Conservation (phyloP, 2,797 vertebrate genomes). For the Ambastaia sidthimunki region DNA sequence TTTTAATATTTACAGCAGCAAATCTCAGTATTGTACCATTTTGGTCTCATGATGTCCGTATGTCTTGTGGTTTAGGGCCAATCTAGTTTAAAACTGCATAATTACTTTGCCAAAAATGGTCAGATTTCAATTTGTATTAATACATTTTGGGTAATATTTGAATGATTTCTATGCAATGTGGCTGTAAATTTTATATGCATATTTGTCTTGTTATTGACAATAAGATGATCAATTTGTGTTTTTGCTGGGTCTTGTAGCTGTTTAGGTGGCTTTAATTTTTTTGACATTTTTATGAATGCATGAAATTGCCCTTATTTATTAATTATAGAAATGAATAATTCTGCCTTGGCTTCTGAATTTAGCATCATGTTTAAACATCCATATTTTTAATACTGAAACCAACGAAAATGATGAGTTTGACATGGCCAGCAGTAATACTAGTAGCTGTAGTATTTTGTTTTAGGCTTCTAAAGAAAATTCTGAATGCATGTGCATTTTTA, state of each 20-base stretch:
- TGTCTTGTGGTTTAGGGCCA: not conserved
- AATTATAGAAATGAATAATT: slow-evolving; percentile 60
- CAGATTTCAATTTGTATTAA: not conserved
- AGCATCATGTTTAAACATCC: slow-evolving; percentile 33
- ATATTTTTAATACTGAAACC: not conserved
- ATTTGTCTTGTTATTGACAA: slow-evolving; percentile 21
- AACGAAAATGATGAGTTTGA: slow-evolving; percentile 14
- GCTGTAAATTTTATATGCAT: slow-evolving; percentile 49
- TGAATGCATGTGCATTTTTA: slow-evolving; percentile 21
- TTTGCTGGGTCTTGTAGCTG: slow-evolving; percentile 56
- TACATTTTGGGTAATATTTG: slow-evolving; percentile 10
- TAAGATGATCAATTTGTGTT: slow-evolving; percentile 32
- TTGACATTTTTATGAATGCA: slow-evolving; percentile 52
- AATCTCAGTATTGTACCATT: not conserved
- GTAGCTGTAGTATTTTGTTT: slow-evolving; percentile 10
- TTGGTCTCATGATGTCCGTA: not conserved
- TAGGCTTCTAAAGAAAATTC: not conserved
- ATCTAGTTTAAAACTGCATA: slow-evolving; percentile 12
- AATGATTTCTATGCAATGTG: slow-evolving; percentile 52
- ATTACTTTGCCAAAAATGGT: slow-evolving; percentile 10
- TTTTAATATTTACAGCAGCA: not conserved
- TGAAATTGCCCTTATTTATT: slow-evolving; percentile 54
- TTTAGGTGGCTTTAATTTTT: slow-evolving; percentile 54
- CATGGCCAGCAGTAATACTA: slow-evolving; percentile 37
- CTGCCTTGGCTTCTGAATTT: slow-evolving; percentile 42